Percentiles rank a stretch among this genome's conserved stretches.
Evolutionary conservation across 35 echinoderm and acorn worm species (phyloP).

Genomic region (Lytechinus pictus): DNA sequence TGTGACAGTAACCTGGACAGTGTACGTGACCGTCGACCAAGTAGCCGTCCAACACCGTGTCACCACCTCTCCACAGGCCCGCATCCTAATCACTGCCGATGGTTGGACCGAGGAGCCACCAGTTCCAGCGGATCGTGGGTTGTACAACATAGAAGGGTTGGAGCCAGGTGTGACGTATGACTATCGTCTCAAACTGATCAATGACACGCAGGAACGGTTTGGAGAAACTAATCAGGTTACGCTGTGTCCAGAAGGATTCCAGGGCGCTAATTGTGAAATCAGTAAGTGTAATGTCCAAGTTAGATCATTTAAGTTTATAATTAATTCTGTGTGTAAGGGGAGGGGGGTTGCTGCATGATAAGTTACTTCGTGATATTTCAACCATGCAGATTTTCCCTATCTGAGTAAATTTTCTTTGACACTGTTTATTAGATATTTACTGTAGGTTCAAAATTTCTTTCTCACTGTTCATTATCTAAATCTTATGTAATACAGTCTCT

Average conservation of each 20-base stretch:
- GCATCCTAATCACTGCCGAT: background rate
- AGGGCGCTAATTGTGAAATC: slow-evolving; percentile 62
- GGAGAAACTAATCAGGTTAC: slow-evolving; percentile 45
- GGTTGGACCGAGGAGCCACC: slow-evolving; percentile 29
- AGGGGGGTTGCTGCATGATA: no score
- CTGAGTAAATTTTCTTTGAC: no score
- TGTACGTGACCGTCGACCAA: background rate
- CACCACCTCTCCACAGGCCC: background rate
- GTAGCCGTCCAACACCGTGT: slow-evolving; percentile 38
- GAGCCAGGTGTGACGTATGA: slow-evolving; percentile 25
- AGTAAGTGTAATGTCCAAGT: background rate
- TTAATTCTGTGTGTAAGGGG: no score
- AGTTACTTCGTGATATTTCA: no score
- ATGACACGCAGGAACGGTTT: slow-evolving; percentile 33
- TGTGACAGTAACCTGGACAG: slow-evolving; percentile 32
- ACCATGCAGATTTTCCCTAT: no score
- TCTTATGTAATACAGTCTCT: no score
- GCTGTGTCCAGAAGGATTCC: slow-evolving; percentile 40
- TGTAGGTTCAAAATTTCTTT: no score
- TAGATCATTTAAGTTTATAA: no score
- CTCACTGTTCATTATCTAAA: no score
- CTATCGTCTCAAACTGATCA: slow-evolving; percentile 48
- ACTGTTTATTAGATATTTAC: no score
- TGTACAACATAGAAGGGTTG: slow-evolving; percentile 50
- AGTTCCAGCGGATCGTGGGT: slow-evolving; percentile 19